Evolutionary conservation across 2,888 invertebrate species (phyloP).

Genomic region (Tetranychus piercei): DNA sequence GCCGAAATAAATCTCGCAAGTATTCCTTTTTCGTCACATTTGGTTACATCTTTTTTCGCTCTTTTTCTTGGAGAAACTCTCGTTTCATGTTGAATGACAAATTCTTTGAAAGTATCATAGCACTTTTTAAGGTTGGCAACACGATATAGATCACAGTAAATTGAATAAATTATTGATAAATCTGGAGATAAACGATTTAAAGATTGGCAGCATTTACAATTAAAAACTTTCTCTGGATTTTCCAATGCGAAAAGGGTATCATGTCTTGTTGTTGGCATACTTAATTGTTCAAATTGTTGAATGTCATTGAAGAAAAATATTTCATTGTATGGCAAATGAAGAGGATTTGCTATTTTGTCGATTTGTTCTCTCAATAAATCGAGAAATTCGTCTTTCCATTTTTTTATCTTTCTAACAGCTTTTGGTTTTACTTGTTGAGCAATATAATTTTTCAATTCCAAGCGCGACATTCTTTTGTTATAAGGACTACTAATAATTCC

Average conservation of each 20-base stretch:
- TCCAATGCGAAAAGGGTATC: not conserved
- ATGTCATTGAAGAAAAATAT: not conserved
- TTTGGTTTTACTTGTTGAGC: not conserved
- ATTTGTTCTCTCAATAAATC: not conserved
- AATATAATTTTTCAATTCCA: not conserved
- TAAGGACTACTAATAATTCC: too few species aligned
- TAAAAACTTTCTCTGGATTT: not conserved
- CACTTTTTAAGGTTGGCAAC: not conserved
- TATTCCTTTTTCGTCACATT: not conserved
- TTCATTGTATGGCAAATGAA: not conserved
- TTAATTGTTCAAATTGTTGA: not conserved
- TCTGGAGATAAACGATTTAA: not conserved
- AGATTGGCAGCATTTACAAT: not conserved
- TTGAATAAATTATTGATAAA: not conserved
- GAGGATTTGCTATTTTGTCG: not conserved
- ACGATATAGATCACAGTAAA: not conserved
- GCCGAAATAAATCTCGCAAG: not conserved
- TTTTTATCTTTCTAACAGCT: not conserved
- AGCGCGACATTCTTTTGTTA: too few species aligned
- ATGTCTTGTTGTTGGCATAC: not conserved
- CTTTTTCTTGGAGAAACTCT: constrained; percentile 2
- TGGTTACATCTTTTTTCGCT: not conserved
- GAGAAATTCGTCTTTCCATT: not conserved
- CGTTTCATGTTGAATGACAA: not conserved
- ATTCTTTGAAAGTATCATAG: not conserved